Evolutionary conservation across 1,140 invertebrate genomes (phyloP).

Genomic region (Amyelois transitella): DNA sequence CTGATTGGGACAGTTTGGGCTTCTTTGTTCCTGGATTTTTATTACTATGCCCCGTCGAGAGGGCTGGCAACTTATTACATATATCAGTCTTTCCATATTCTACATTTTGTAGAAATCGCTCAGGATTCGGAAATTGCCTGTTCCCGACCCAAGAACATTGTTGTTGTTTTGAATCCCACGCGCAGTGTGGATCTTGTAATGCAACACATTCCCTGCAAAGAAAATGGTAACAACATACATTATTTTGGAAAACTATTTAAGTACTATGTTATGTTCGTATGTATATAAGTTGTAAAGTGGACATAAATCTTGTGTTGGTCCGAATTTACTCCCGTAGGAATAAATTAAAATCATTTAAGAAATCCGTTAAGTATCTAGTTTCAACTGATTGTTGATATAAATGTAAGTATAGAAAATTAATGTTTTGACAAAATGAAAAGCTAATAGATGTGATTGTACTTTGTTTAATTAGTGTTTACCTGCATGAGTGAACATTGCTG

Average conservation of each 20-base stretch:
- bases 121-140: slow-evolving; percentile 79
- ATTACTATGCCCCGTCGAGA: slow-evolving; percentile 48
- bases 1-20: slow-evolving; percentile 47
- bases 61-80: slow-evolving; percentile 77
- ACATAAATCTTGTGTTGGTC: too few species aligned
- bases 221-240: slow-evolving; percentile 10
- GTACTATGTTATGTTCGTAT: too few species aligned
- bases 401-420: too few species aligned
- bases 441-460: slow-evolving; percentile 7
- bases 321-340: too few species aligned
- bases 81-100: slow-evolving; percentile 79
- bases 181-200: slow-evolving; percentile 97
- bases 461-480: slow-evolving; percentile 64
- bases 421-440: slow-evolving; percentile 6
- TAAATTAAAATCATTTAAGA: too few species aligned
- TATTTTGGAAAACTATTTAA: slow-evolving; percentile 5
- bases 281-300: too few species aligned
- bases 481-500: slow-evolving; percentile 79
- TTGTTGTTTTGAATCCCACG: slow-evolving; percentile 89
- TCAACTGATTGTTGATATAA: too few species aligned
- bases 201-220: slow-evolving; percentile 88
- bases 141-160: slow-evolving; percentile 83
- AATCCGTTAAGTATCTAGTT: too few species aligned
- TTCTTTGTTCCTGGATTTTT: slow-evolving; percentile 62
- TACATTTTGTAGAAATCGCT: slow-evolving; percentile 84